Evolutionary conservation across 2,113 vertebrate genomes (phyloP), one percentile per base, ranked within the genome.

Genomic region (Sturnus vulgaris): DNA sequence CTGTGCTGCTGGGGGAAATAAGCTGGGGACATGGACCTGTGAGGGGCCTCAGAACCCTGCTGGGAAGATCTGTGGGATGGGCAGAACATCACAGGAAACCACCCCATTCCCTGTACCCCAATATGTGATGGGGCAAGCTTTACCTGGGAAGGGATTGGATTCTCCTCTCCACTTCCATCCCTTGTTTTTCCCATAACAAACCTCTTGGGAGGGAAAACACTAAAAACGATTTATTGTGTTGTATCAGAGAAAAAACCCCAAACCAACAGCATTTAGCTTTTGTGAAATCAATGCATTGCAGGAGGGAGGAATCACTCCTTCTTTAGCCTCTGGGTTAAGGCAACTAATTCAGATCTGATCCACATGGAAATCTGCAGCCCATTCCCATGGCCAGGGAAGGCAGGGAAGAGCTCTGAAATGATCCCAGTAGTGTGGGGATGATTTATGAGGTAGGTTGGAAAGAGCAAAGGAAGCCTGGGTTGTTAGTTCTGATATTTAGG

Each of bases 401-500:
- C 37, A 85, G 33, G 77, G 66, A 95, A 83, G 90, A 63, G 90
- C 59, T 76, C 88, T 14, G 44, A 66, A 85, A 61, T 2, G 8
- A 91, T 94, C 94, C 66, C 47, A 19, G 2, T 7, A 25, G 52
- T 22, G 64, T 52, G 72, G 1, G 0, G 64, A 40, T 85, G 77
- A 91, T 95, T 92, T 82, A 90, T 84, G 65, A 95, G 82, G 83
- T 82, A 33, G 3, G 12, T 30, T 87, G 75, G 21, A 94, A 92
- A 92, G 86, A 93, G 89, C 75, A 91, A 69, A 94, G 70, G 83
- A 86, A 91, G 23, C 60, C 61, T 64, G 39, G 65, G 69, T 53
- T 89, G 86, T 92, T 94, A 83, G 63, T 65, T 79, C 78, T 93
- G 82, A 86, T 86, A 92, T 96, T 96, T 88, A 96, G 72, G 79